Evolutionary conservation across 2,113 vertebrate genomes (phyloP), one percentile per base, ranked within the genome.

Genomic region (Lontra canadensis): DNA sequence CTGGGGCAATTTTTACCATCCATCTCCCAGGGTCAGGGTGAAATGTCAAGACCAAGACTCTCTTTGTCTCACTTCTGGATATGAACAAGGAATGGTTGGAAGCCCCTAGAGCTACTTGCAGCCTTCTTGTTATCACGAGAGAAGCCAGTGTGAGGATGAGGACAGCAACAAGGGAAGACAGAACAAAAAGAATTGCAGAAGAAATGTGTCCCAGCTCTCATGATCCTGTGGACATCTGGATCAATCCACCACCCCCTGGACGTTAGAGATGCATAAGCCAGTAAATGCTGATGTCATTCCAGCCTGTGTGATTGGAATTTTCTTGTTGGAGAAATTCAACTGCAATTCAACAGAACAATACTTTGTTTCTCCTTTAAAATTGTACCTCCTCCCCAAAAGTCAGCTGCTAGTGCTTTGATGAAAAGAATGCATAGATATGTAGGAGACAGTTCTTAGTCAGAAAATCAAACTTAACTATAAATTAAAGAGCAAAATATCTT

Each of bases 401-500:
- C 36, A 59, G 88, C 67, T 79, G 59, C 52, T 79, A 1, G 26
- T 36, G 3, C 42, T 84, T 91, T 36, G 76, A 7, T 71, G 42
- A n/a, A 95, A 96, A 88, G 52, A 79, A 82, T 83, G 6, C 29
- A 86, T 20, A 88, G 23, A 73, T 57, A n/a, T 12, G 9, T 61
- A 55, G 42, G 20, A 90, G 39, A 63, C 7, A 85, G 63, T 36
- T 86, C 47, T 61, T 84, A 95, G 18, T 14, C 7, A 96, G 65
- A 89, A 93, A 93, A 44, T 93, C 67, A 79, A 69, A 90, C 17
- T 88, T 67, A 57, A 42, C 65, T 69, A 29, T 89, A 91, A 90
- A 87, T 91, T 96, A 79, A 93, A 94, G 55, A 96, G 67, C 29
- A 6, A 88, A 81, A 83, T 91, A 67, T 67, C n/a, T 79, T 97